These are phyloP conservation scores for Antechinus flavipes DNA, from an alignment of 2,113 vertebrate genomes.

Conservation along the genomic window DNA sequence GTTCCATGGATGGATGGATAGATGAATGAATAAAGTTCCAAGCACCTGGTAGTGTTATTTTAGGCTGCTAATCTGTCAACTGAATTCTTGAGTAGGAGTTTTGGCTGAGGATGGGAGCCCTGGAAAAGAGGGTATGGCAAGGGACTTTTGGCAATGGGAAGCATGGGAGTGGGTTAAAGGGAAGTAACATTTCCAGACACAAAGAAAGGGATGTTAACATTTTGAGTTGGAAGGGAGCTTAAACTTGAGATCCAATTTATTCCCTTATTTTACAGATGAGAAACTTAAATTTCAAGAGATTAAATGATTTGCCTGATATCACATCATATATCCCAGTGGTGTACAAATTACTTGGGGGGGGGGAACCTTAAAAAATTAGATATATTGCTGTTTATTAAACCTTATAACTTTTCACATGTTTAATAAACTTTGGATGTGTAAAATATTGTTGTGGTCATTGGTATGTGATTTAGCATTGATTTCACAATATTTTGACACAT, in stretches of 20 bases:
- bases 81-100: slow-evolving; percentile 22
- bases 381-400: neutral
- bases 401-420: neutral
- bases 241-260: neutral
- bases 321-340: neutral
- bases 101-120: neutral
- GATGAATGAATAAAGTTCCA: slow-evolving; percentile 54
- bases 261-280: neutral
- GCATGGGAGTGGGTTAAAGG: neutral
- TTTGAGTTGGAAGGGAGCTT: neutral
- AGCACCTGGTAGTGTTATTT: slow-evolving; percentile 47
- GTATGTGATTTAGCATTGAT: neutral
- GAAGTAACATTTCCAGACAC: neutral
- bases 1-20: slow-evolving; percentile 32
- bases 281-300: neutral
- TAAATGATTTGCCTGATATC: neutral
- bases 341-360: neutral
- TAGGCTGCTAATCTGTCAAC: slow-evolving; percentile 56
- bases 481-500: neutral
- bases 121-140: neutral
- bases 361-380: neutral
- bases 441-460: neutral
- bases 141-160: neutral
- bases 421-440: neutral
- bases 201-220: neutral